Conservation (phyloP, 2,797 vertebrate genomes). For the Gouania willdenowi region DNA sequence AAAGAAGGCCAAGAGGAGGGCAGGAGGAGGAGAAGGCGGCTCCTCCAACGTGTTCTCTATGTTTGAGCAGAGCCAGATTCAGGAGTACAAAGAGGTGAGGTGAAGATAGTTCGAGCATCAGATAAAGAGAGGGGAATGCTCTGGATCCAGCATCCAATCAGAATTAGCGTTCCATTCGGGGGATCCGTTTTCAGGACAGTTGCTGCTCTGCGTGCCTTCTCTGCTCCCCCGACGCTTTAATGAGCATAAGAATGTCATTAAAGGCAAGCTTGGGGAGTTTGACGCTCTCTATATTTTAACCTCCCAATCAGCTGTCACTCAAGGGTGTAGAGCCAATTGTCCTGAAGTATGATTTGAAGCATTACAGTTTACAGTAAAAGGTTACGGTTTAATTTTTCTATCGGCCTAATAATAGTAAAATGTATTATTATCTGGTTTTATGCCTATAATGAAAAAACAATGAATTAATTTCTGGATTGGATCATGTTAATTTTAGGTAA, state of each 20-base stretch:
- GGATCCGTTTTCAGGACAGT: slow-evolving; percentile 50
- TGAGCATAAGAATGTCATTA: slow-evolving; percentile 43
- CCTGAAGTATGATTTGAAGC: too few species aligned
- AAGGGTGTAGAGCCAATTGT: too few species aligned
- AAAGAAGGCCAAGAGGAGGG: slow-evolving; percentile 91
- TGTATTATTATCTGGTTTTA: too few species aligned
- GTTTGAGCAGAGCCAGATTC: slow-evolving; percentile 96
- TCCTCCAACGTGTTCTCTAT: slow-evolving; percentile 94
- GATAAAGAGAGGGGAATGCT: too few species aligned
- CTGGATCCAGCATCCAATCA: slow-evolving; percentile 4
- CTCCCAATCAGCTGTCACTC: slow-evolving; percentile 39
- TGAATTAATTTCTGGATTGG: too few species aligned
- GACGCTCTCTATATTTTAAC: slow-evolving; percentile 44
- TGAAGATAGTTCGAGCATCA: neutral
- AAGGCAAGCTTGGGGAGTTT: slow-evolving; percentile 34
- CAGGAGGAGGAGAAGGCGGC: slow-evolving; percentile 73
- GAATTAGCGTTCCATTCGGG: slow-evolving; percentile 29
- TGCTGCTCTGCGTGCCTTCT: slow-evolving; percentile 27
- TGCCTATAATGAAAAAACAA: too few species aligned
- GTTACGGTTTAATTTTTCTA: too few species aligned
- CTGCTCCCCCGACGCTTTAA: slow-evolving; percentile 34
- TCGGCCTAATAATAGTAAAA: too few species aligned
- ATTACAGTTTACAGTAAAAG: too few species aligned
- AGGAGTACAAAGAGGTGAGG: slow-evolving; percentile 92
- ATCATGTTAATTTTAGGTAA: too few species aligned